These are phyloP conservation scores for Volucella bombylans DNA, from an alignment of 2,888 invertebrate species.

Conservation along the genomic window DNA sequence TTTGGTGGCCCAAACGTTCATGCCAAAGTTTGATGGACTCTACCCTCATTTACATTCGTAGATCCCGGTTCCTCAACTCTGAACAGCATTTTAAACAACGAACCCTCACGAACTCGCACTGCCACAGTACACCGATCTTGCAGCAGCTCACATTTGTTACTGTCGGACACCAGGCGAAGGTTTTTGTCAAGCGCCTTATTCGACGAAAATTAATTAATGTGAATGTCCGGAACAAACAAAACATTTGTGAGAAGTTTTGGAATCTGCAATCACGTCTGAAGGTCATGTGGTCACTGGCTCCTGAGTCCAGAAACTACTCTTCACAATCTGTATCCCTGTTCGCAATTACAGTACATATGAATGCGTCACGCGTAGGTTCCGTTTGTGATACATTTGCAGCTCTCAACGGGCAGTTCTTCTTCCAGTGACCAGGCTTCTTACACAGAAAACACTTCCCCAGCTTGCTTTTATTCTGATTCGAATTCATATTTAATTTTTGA, in stretches of 20 bases:
- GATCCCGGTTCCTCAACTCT: conserved; percentile 29
- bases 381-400: not conserved
- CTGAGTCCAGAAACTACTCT: conserved; percentile 34
- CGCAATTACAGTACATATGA: conserved; percentile 5
- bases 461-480: too few relatives aligned
- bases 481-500: too few relatives aligned
- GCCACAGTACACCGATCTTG: conserved; percentile 2
- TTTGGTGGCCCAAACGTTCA: conserved; percentile 64
- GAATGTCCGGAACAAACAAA: conserved; percentile 69
- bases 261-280: not conserved
- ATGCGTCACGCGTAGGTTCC: conserved; percentile 1
- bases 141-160: conserved; percentile 57
- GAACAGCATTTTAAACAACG: conserved; percentile 62
- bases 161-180: conserved; percentile 4
- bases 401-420: conserved; percentile 14
- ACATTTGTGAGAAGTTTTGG: conserved; percentile 45
- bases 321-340: conserved; percentile 27
- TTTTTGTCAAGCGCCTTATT: conserved; percentile 67
- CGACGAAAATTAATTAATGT: conserved; percentile 72
- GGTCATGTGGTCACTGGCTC: conserved; percentile 34
- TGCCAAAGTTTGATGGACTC: conserved; percentile 74
- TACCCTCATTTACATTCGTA: conserved; percentile 32
- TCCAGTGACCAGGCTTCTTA: too few relatives aligned
- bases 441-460: too few relatives aligned
- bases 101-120: conserved; percentile 43